Percentiles rank a stretch among this genome's conserved stretches.
These are phyloP conservation scores for Tridacna crocea DNA, from an alignment of 2,888 invertebrate species.

Conservation along the genomic window DNA sequence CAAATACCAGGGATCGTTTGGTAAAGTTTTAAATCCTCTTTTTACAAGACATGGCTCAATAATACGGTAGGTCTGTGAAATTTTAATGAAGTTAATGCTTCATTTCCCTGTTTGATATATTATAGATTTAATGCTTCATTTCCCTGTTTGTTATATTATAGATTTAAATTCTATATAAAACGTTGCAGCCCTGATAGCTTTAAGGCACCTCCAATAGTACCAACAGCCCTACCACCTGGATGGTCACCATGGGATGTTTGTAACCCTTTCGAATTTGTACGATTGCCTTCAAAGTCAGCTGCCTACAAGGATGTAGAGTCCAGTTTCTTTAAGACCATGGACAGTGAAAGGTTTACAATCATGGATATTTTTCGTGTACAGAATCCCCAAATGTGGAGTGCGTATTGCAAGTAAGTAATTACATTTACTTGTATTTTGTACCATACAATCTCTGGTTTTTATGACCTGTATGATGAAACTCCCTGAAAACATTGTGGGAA, in stretches of 20 bases:
- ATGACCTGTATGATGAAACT: background rate
- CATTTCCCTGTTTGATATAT: too few relatives aligned
- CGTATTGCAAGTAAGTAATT: constrained; percentile 44
- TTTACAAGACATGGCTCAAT: too few relatives aligned
- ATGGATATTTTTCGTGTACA: constrained; percentile 50
- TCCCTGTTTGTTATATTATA: too few relatives aligned
- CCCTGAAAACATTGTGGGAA: background rate
- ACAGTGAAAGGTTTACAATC: constrained; percentile 18
- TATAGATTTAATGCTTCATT: too few relatives aligned
- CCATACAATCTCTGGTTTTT: too few relatives aligned
- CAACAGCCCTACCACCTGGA: constrained; percentile 26
- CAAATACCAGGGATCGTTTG: too few relatives aligned
- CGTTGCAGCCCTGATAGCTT: background rate
- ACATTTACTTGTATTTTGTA: too few relatives aligned
- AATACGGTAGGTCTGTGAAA: too few relatives aligned
- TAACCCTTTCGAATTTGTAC: constrained; percentile 50
- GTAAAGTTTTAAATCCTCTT: too few relatives aligned
- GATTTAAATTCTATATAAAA: too few relatives aligned
- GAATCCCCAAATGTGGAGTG: constrained; percentile 40
- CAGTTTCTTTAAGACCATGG: constrained; percentile 44
- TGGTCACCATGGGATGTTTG: constrained; percentile 56
- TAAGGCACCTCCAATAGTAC: background rate
- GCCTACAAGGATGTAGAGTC: constrained; percentile 13
- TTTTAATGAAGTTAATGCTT: too few relatives aligned
- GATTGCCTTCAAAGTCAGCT: background rate